Evolutionary conservation across 2,113 vertebrate species (phyloP), one percentile per base, ranked within the genome.

Genomic region (Callionymus lyra): DNA sequence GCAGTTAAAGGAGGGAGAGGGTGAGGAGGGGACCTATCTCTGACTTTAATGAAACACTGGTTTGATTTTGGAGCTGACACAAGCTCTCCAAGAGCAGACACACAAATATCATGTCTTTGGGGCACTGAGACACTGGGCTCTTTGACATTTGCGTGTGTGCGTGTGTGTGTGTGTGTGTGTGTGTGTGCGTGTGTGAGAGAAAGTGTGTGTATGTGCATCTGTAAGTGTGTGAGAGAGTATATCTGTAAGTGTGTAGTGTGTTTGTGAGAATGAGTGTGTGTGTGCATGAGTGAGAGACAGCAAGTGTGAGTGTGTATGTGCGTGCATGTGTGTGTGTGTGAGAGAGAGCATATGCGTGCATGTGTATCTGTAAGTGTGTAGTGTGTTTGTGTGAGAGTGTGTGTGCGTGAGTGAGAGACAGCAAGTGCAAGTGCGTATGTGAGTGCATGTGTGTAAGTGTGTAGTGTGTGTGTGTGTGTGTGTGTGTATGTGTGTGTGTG

Each of bases 51-150:
- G 80, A 82, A 82, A 87, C 44, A 66, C 70, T 71, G 60, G 75
- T 83, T 87, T 85, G 80, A 83, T 88, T 81, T 77, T 62, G 65
- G 80, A 88, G 84, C 84, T 86, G 85, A 88, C 75, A 80, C 88
- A 87, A 86, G 80, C 81, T 11, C 56, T 6, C 50, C 53, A 40
- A 31, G 31, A 31, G 31, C 51, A 58, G 19, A 56, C 19, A 48
- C 42, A 59, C 40, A 31, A 53, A 63, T 51, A 51, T 16, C 36
- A 50, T 73, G 63, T 63, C 56, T 65, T 31, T 50, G 37, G 56
- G 49, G 58, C 27, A 8, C 21, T 27, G 21, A 27, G 21, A 77
- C 64, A 68, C 63, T 66, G 63, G 52, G 18, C 60, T 48, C 76
- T 74, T 77, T 82, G 70, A 79, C 60, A 74, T 59, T 53, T 15